Base-by-base conservation (phyloP, 2,113 vertebrate species). In the Zosterops pallidus region DNA sequence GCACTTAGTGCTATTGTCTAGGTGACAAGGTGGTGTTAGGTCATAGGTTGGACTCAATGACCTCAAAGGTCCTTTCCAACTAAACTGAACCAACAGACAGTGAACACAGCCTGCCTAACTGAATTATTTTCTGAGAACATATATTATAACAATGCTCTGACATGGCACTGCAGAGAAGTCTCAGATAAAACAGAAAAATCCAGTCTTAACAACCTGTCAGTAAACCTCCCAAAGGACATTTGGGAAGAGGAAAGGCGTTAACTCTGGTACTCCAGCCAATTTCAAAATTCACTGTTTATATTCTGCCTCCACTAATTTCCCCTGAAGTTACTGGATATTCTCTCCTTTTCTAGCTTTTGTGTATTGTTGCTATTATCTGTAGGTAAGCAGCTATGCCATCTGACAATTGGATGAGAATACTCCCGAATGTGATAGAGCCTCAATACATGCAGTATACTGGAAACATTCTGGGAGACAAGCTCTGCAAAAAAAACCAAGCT, bases 161-260 rank as follows among this genome's bases (percentile, higher is more conserved):
- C 12, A 83, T 8, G 42, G 63, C 60, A 88, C 35, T 53, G 15
- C 64, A 72, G 11, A 76, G 37, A 93, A 83, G 64, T n/a, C 53
- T 89, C 67, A 85, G 70, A 91, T 72, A 59, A 92, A 95, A 89
- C 16, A 85, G 62, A 80, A 91, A 95, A 87, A 53, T 3, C 10
- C 22, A 83, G 72, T 70, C 62, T 87, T 83, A 87, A 92, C 52
- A 84, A 77, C 64, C 50, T 88, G 78, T 50, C 81, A 81, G 68
- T 68, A 91, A 92, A 92, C 77, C 63, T 88, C 79, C 33, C 89
- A 90, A 76, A 72, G 75, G 49, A 70, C 57, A 0, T 57, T 47
- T 85, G 21, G 85, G 70, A 94, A 96, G 80, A 91, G 71, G 81
- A 97, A 95, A 91, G 74, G 89, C n/a, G 29, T 92, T 90, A 78